Conservation (phyloP, 2,113 vertebrate genomes). For the Chunga burmeisteri region DNA sequence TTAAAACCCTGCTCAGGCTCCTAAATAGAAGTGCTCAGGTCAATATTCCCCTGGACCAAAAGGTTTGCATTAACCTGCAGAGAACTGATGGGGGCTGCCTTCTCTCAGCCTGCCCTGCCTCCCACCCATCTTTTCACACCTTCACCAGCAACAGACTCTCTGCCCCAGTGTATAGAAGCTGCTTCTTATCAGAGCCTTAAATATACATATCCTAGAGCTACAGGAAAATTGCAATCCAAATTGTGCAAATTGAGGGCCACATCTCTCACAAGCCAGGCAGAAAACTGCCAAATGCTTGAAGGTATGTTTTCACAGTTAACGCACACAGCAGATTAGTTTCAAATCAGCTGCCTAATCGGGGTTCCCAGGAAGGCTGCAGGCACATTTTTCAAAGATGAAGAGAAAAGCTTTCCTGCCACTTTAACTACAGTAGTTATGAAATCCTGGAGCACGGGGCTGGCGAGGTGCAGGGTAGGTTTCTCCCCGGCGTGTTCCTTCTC, state of each 20-base stretch:
- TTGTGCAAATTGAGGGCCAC: conserved; percentile 33
- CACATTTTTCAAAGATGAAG: conserved; percentile 21
- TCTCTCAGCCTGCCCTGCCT: not conserved
- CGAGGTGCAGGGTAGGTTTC: not conserved
- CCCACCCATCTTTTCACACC: not conserved
- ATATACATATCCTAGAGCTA: conserved; percentile 43
- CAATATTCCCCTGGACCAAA: not conserved
- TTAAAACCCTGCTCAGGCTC: not conserved
- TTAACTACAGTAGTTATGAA: not conserved
- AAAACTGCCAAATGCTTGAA: not conserved
- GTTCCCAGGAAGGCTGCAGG: conserved; percentile 32
- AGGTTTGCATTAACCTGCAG: not conserved
- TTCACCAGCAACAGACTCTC: not conserved
- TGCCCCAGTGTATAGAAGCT: not conserved
- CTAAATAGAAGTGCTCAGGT: not conserved
- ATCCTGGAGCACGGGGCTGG: accelerated
- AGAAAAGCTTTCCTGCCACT: conserved; percentile 14
- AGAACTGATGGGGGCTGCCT: not conserved
- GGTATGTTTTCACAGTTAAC: conserved; percentile 51
- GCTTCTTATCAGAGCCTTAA: conserved; percentile 39
- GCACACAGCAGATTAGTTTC: conserved; percentile 22
- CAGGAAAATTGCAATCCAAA: conserved; percentile 33
- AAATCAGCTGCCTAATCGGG: conserved; percentile 47
- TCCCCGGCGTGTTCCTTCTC: not conserved
- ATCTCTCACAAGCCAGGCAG: conserved; percentile 14